Evolutionary conservation across 2,888 invertebrate species (phyloP), one percentile per base, ranked within the genome.

Genomic region (Caenorhabditis sp.): DNA sequence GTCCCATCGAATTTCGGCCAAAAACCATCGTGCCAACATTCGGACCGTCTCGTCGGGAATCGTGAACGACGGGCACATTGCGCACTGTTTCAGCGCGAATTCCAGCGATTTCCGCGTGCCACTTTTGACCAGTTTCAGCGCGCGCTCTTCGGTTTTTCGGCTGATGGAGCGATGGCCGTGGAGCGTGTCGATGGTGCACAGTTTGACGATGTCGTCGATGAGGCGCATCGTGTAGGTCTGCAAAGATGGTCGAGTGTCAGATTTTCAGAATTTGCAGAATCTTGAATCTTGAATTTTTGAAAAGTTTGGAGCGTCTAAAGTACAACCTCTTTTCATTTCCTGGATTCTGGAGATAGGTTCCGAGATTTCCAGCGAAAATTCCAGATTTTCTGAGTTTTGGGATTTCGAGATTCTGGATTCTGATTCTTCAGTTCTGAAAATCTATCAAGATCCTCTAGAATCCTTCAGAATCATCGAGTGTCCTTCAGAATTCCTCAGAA

Each of bases 211-310:
- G 63, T 80, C 79, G 26, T 80, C 79, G 0, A 56, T 26, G 6
- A 80, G 28, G 16, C 16, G n/a, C 79, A 80, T 70, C 63, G 54
- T 77, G 24, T n/a, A 63, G 4, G 24, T 12, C 76, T 75, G 56
- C 19, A 35, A 63, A n/a, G n/a, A 47, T 8, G n/a, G 0, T 47
- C 5, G 47, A 47, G 16, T n/a, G 47, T 44, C 6, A 16, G 6
- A 14, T 47, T 10, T 44, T 14, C 44, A 64, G 7, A 16, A 49
- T 4, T 8, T 35, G 31, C 31, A 35, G 44, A 14, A 44, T 44
- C 16, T 44, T 14, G 14, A 14, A 44, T n/a, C n/a, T n/a, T n/a
- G 7, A n/a, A 19, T 47, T 47, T 47, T 47, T 47, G 47, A 19
- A 47, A 8, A 1, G 19, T 19, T 19, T 44, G 3, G 44, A 44